Conservation (phyloP, 2,113 vertebrate genomes). For the Xenopus tropicalis region DNA sequence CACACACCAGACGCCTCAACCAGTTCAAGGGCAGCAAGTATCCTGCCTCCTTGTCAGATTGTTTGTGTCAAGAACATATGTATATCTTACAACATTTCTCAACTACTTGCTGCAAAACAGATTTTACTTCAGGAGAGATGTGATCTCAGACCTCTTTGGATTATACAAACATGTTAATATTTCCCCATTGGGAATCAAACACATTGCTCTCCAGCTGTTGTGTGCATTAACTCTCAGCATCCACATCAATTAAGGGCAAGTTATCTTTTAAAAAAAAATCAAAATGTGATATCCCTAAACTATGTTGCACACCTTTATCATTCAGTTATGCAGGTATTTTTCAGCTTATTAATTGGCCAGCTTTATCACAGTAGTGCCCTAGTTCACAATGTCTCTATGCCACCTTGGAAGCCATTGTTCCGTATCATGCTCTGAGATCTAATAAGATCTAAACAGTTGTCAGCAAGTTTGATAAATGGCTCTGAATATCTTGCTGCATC, state of each 20-base stretch:
- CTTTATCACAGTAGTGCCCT: no score
- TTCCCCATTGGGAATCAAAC: background rate
- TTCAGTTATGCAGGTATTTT: no score
- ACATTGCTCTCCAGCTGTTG: background rate
- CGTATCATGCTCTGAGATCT: constrained; percentile 46
- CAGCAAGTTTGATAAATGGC: constrained; percentile 15
- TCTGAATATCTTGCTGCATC: no score
- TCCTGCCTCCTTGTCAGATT: background rate
- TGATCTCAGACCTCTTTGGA: background rate
- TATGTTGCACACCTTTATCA: no score
- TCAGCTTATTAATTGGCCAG: no score
- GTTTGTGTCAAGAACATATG: background rate
- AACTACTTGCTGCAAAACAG: background rate
- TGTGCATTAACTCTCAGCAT: no score
- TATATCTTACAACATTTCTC: background rate
- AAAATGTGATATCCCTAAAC: no score
- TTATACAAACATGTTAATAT: no score
- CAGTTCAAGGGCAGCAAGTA: background rate
- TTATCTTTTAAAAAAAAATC: no score
- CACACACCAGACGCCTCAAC: background rate
- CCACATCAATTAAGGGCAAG: no score
- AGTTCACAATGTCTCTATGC: no score
- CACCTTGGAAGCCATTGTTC: background rate
- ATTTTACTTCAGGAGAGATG: background rate
- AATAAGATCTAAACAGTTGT: constrained; percentile 42